phyloP scores from a whole-genome alignment of 2,797 vertebrate species.

The Heteromormyrus szaboi region DNA sequence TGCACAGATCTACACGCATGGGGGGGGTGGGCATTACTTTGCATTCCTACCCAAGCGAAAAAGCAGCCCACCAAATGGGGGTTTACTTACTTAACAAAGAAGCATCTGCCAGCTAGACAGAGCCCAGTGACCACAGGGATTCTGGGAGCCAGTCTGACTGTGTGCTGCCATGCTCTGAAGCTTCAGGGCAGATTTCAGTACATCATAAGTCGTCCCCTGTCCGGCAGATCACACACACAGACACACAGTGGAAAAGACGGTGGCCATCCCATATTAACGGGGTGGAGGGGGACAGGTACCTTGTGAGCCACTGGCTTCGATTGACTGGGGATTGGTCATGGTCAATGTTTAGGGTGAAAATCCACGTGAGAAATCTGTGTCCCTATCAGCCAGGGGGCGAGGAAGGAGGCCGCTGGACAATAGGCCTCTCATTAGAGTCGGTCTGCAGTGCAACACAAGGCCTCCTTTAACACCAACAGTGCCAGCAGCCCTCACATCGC shows the following conservation, averaged over 20 bases:
- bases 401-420: constrained; percentile 59
- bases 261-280: neutral
- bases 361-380: constrained; percentile 69
- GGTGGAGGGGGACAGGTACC: constrained; percentile 48
- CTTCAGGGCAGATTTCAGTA: neutral
- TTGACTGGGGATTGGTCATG: constrained; percentile 67
- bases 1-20: neutral
- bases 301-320: constrained; percentile 67
- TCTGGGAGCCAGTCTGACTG: neutral
- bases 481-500: neutral
- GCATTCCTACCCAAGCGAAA: neutral
- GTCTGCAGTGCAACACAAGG: constrained; percentile 44
- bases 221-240: neutral
- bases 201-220: neutral
- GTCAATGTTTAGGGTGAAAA: constrained; percentile 64
- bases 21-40: neutral
- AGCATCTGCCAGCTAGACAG: constrained; percentile 7
- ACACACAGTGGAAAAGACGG: neutral
- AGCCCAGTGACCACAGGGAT: neutral
- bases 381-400: constrained; percentile 56
- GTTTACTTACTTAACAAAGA: constrained; percentile 14
- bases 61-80: neutral
- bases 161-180: neutral
- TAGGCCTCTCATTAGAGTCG: constrained; percentile 59
- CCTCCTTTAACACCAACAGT: neutral